Base-by-base conservation (phyloP, 2,888 invertebrate genomes). In the Stegophylla sp. region DNA sequence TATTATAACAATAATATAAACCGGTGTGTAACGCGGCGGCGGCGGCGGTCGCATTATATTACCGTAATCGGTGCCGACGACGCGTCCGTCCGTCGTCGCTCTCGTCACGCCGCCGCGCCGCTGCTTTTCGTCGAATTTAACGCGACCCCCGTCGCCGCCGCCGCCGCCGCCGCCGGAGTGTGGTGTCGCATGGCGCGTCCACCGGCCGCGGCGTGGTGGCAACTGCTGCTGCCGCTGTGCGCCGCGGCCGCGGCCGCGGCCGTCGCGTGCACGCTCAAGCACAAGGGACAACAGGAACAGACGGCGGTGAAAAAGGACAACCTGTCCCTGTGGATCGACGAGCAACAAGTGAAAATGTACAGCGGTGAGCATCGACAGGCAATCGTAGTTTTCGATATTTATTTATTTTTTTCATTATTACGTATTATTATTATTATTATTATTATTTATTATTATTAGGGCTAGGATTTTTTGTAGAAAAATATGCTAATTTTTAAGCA, bases 291-390 rank as follows among this genome's bases (percentile, higher is more conserved):
- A 17, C 76, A 56, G 69, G 56, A 48, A 41, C 67, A 61, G 48
- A 69, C 59, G 48, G n/a, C n/a, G n/a, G n/a, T n/a, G n/a, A 86
- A 86, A 81, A 83, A 87, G 84, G 89, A 88, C 82, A 93, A 93
- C 86, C 89, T 94, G 83, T 93, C 93, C 76, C 88, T 96, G 82
- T 96, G 95, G 95, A 95, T 96, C 85, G 94, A 95, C 86, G 93
- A 94, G 86, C 92, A 94, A 84, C 95, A 96, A 89, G 93, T 96
- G 77, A 92, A 94, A 88, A 92, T 94, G 91, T 93, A 95, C 85
- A 94, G 94, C 87, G 95, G 95, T 95, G 86, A 89, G 89, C 67
- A 34, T 48, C 86, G 48, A 15, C 13, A 1, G n/a, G 17, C 20
- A 3, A 41, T 20, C 15, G 10, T 34, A 51, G 45, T 63, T 45